phyloP scores from a whole-genome alignment of 2,113 vertebrate genomes.

The Gymnorhina tibicen region DNA sequence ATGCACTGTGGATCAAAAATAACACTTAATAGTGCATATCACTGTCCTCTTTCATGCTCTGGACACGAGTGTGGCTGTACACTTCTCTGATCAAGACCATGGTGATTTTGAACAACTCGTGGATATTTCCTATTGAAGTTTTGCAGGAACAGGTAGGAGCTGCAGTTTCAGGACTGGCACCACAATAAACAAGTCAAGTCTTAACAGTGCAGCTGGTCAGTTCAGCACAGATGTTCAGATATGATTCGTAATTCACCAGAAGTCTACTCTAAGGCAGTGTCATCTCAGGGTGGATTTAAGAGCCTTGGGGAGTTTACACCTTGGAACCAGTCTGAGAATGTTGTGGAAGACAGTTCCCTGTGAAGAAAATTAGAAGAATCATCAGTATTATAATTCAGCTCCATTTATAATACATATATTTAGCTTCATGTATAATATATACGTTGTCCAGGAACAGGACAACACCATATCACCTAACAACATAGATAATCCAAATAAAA shows the following conservation, averaged over 20 bases:
- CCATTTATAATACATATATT: background rate
- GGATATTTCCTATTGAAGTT: background rate
- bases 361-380: background rate
- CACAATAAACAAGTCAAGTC: background rate
- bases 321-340: background rate
- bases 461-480: background rate
- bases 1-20: background rate
- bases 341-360: background rate
- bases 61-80: background rate
- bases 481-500: background rate
- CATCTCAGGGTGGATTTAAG: background rate
- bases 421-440: background rate
- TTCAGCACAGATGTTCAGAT: background rate
- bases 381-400: background rate
- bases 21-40: background rate
- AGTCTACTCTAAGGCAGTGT: fast-evolving
- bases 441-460: background rate
- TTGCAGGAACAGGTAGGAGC: fast-evolving
- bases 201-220: background rate
- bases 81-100: background rate
- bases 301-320: background rate
- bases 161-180: background rate
- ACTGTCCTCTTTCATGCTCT: background rate
- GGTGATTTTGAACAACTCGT: fast-evolving
- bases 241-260: background rate